Percentiles rank a stretch among this genome's conserved stretches.
Evolutionary conservation across 2,888 invertebrate genomes (phyloP).

Genomic region (Lepidocyrtoides sp.): DNA sequence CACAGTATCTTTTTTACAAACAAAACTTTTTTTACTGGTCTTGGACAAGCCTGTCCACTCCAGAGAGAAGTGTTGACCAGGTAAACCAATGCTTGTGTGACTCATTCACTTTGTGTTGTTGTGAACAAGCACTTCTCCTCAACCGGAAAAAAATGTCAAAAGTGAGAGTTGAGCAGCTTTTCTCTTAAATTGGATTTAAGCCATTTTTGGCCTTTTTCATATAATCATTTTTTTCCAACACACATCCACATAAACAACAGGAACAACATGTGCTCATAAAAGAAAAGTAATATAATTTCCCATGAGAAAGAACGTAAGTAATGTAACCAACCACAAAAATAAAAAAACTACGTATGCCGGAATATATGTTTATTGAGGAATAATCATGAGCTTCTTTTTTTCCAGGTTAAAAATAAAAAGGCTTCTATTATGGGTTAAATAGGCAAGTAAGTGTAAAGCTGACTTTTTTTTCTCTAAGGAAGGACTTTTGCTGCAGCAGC

Average conservation of each 20-base stretch:
- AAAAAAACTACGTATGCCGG: not conserved
- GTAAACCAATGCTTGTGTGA: not conserved
- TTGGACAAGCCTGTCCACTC: no score
- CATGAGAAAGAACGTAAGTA: not conserved
- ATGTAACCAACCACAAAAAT: not conserved
- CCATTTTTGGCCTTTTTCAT: not conserved
- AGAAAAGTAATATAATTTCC: not conserved
- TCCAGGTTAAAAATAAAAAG: not conserved
- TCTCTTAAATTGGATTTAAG: not conserved
- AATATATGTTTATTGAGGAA: not conserved
- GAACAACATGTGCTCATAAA: not conserved
- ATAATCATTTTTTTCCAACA: not conserved
- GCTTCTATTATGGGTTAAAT: not conserved
- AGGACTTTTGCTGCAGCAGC: conserved; percentile 65
- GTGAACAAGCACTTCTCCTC: not conserved
- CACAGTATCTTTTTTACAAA: conserved; percentile 1
- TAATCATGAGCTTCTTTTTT: not conserved
- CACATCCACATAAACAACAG: not conserved
- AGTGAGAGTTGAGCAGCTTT: not conserved
- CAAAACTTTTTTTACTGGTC: not conserved
- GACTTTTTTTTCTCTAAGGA: conserved; percentile 1
- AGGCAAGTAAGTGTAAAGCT: not conserved
- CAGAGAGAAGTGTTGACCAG: conserved; percentile 8
- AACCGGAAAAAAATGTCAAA: not conserved
- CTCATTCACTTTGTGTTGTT: not conserved